Conservation (phyloP, 2,888 invertebrate species). For the Scaptomyza tumidula region DNA sequence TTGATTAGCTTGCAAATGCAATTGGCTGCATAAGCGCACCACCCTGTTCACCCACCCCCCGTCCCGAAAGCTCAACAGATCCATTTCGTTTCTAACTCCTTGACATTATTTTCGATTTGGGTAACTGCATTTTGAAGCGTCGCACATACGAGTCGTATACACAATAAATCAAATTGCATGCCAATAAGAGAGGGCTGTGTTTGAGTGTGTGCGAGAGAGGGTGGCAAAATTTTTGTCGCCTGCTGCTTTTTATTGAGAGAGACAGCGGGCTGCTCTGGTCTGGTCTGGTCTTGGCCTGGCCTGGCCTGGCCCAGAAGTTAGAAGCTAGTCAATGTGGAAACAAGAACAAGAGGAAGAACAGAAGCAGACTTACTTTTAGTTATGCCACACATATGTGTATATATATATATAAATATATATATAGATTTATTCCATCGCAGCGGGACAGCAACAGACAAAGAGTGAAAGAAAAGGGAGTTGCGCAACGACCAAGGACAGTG, state of each 20-base stretch:
- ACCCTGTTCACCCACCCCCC: no score
- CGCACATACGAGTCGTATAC: conserved; percentile 36
- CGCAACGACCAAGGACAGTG: neutral
- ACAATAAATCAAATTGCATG: conserved; percentile 66
- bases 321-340: conserved; percentile 5
- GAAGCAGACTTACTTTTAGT: conserved; percentile 13
- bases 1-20: conserved; percentile 66
- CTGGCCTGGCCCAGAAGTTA: conserved; percentile 24
- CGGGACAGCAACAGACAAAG: conserved; percentile 21
- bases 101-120: conserved; percentile 31
- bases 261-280: conserved; percentile 3
- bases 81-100: neutral
- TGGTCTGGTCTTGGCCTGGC: conserved; percentile 15
- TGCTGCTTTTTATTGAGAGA: conserved; percentile 44
- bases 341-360: conserved; percentile 4
- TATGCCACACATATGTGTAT: conserved; percentile 9
- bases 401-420: neutral
- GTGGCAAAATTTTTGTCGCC: conserved; percentile 38
- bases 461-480: neutral
- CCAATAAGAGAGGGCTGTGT: conserved; percentile 38
- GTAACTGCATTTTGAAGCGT: conserved; percentile 47
- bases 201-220: neutral
- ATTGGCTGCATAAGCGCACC: conserved; percentile 5
- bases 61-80: neutral
- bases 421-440: conserved; percentile 34